Conservation (phyloP, 2,797 vertebrate species). For the Cuculus canorus region DNA sequence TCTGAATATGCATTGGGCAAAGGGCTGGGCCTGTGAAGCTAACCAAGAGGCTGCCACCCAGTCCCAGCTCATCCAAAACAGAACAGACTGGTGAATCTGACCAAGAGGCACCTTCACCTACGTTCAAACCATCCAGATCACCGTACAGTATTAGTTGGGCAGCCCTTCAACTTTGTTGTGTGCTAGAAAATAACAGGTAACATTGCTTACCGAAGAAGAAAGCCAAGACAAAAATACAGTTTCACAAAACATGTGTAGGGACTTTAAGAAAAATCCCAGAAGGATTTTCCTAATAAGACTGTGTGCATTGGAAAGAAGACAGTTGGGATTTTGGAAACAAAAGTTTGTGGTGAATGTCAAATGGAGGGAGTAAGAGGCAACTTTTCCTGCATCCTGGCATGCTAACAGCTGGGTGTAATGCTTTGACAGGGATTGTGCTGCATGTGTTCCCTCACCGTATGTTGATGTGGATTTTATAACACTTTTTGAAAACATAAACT, state of each 20-base stretch:
- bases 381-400: background rate
- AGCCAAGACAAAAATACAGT: background rate
- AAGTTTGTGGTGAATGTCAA: background rate
- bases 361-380: background rate
- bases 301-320: background rate
- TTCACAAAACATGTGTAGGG: background rate
- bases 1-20: background rate
- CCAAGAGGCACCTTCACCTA: background rate
- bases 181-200: background rate
- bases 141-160: background rate
- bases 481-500: background rate
- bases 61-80: background rate
- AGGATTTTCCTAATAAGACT: background rate
- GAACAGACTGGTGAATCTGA: background rate
- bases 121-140: background rate
- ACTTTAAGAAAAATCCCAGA: background rate
- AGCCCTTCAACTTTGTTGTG: background rate
- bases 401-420: background rate
- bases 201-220: background rate
- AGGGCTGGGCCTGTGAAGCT: background rate
- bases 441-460: background rate
- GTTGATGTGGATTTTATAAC: background rate
- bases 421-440: background rate
- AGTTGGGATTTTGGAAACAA: background rate
- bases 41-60: background rate